Evolutionary conservation across 2,113 vertebrate genomes (phyloP), one percentile per base, ranked within the genome.

Genomic region (Grammomys surdaster): DNA sequence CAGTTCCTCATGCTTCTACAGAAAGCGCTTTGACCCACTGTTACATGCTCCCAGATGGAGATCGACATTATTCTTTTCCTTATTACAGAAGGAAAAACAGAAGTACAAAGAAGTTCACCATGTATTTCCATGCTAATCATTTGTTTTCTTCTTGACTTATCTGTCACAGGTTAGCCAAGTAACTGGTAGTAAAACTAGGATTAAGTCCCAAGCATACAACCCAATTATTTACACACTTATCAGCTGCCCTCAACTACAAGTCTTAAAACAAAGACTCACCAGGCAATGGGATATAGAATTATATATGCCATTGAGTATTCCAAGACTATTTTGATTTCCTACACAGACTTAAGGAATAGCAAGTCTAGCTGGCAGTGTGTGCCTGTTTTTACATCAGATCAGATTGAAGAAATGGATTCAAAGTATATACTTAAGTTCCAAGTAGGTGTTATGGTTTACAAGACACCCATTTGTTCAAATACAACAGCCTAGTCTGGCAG

Each of bases 291-390:
- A 82, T 80, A 31, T 46, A n/a, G 36, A 93, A 90, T 17, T 77
- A 58, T 75, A 89, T 7, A 73, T 48, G 46, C 56, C 77, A 40
- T 58, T 24, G 60, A 40, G 24, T 7, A 43, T 84, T 43, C 12
- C 31, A 87, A 92, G 17, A 82, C n/a, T 20, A 70, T 33, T 91
- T 94, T 84, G 63, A 89, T 72, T 93, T 91, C 85, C 78, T 93
- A 75, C 70, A 84, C 19, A 14, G 58, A 36, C 69, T 90, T 43
- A 81, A 95, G 81, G 72, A 77, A 22, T 48, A 95, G 46, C 22
- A 73, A 90, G 4, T n/a, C 81, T 76, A 33, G 58, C 4, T 54
- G 28, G 20, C 22, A 56, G 22, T 3, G 17, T 43, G 16, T 7
- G 77, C 40, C 58, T 80, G 46, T 80, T 73, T 97, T 75, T 4